Conservation (phyloP, 2,797 vertebrate genomes). For the Cottoperca gobio region DNA sequence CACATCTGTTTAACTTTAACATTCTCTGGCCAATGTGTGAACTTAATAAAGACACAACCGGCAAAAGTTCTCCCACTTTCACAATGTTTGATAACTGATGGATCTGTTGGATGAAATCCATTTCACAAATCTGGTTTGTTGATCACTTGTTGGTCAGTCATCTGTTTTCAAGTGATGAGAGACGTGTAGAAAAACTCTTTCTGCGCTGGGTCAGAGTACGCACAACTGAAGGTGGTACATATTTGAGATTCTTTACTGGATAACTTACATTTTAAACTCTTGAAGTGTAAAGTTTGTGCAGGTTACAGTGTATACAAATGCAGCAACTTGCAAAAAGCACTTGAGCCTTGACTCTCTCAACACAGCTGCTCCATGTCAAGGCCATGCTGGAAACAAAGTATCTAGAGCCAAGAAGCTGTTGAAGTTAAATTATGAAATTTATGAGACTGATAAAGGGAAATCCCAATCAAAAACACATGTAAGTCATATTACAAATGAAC, state of each 20-base stretch:
- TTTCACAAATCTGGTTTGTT: not conserved
- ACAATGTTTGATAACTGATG: slow-evolving; percentile 12
- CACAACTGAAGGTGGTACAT: not conserved
- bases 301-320: slow-evolving; percentile 52
- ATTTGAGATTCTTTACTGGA: slow-evolving; percentile 5
- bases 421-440: slow-evolving; percentile 68
- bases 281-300: slow-evolving; percentile 28
- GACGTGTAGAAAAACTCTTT: slow-evolving; percentile 4
- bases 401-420: slow-evolving; percentile 69
- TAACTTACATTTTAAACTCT: slow-evolving; percentile 19
- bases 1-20: too few species aligned
- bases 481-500: slow-evolving; percentile 52
- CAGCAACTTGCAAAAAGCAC: slow-evolving; percentile 26
- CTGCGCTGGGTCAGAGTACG: not conserved
- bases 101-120: not conserved
- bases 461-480: slow-evolving; percentile 67
- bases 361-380: slow-evolving; percentile 72
- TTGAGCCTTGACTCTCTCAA: slow-evolving; percentile 28
- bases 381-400: slow-evolving; percentile 61
- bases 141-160: not conserved
- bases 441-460: slow-evolving; percentile 72
- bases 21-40: not conserved
- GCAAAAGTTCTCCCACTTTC: slow-evolving; percentile 22
- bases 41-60: slow-evolving; percentile 11
- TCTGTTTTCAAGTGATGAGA: slow-evolving; percentile 13